Conservation (phyloP, 1,140 invertebrate species). For the Dinothrombium tinctorium region DNA sequence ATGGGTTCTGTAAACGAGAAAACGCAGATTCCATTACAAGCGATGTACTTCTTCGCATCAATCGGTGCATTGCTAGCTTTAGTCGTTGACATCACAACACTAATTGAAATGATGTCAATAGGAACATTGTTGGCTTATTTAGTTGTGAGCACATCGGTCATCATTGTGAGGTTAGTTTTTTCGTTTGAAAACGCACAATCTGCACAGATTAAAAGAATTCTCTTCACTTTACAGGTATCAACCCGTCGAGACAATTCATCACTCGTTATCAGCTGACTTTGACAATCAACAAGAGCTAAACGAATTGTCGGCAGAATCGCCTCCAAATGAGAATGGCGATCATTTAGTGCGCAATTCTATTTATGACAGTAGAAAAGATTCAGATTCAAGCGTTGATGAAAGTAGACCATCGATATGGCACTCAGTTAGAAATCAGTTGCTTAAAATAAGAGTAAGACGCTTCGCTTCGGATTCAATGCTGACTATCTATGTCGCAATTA, state of each 20-base stretch:
- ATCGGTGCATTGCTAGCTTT: constrained; percentile 52
- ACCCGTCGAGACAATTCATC: not conserved
- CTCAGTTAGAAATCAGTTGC: not conserved
- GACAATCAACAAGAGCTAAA: constrained; percentile 8
- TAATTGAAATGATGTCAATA: constrained; percentile 89
- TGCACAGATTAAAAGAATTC: not conserved
- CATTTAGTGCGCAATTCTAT: not conserved
- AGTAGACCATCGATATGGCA: not conserved
- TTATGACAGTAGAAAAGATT: not conserved
- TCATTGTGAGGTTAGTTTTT: constrained; percentile 39
- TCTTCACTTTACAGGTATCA: not conserved
- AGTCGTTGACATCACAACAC: constrained; percentile 61
- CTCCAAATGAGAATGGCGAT: not conserved
- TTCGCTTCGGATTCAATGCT: constrained; percentile 8
- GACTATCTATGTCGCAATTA: constrained; percentile 6
- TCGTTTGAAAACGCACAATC: too few species aligned
- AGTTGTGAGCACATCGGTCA: constrained; percentile 63
- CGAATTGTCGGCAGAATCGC: not conserved
- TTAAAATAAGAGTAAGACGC: not conserved
- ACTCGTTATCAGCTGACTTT: not conserved
- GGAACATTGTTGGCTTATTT: constrained; percentile 78
- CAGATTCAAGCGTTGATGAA: too few species aligned
- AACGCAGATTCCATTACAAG: constrained; percentile 44
- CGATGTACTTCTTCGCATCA: constrained; percentile 50
- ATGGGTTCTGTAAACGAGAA: constrained; percentile 19